Evolutionary conservation across 2,113 vertebrate species (phyloP), one percentile per base, ranked within the genome.

Genomic region (Oreochromis spilurus): DNA sequence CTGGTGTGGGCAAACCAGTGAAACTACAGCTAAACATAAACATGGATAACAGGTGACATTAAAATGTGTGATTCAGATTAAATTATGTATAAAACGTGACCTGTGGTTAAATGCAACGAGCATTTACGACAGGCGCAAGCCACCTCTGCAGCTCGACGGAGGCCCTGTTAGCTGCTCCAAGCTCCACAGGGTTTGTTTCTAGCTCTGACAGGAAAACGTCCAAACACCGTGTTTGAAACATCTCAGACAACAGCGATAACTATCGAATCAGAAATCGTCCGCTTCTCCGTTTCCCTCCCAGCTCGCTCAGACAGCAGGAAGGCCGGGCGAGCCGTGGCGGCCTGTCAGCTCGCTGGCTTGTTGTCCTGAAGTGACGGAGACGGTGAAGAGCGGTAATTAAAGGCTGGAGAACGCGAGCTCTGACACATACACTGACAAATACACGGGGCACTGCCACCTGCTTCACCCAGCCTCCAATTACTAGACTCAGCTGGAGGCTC

Each of bases 381-480:
- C 36, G 21, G 52, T 52, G 78, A 77, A 53, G 84, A 88, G 81
- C 77, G 83, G 91, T 93, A 90, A 93, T 94, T 92, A 93, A 81
- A 67, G 53, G 82, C 52, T 19, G 7, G 52, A 90, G 83, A 82
- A 83, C 17, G 0, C 4, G 53, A 81, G 34, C 60, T 53, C 31
- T 83, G 87, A 87, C 82, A 82, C 26, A 52, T 84, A 2, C 67
- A 72, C 67, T 81, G 85, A 87, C 82, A 79, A 12, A 57, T 80
- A 75, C 70, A 75, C 2, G 2, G 29, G 6, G 21, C 43, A 9
- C 67, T 5, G 54, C 91, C 91, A 91, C 89, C 89, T 91, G 87
- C 85, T 86, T 91, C 89, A 88, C 62, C 88, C 84, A 75, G 67
- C 85, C 84, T 87, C 70, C 86, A 88, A 88, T 88, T 88, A 92